Evolutionary conservation across 2,113 vertebrate genomes (phyloP).

Genomic region (Tamias sibiricus): DNA sequence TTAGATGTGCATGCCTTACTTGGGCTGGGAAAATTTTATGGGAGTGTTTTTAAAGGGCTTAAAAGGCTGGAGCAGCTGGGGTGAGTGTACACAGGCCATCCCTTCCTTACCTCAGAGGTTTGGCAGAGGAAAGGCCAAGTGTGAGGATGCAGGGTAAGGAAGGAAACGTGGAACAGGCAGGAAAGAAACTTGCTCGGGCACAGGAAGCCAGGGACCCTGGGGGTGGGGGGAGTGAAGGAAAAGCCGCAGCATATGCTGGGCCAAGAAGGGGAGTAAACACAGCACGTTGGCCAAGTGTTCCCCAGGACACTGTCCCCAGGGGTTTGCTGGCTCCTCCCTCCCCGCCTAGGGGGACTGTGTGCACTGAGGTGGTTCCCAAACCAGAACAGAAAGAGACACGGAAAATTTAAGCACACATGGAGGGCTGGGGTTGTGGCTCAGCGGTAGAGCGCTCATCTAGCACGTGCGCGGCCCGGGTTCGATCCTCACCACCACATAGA

Average conservation of each 20-base stretch:
- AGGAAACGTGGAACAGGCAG: conserved; percentile 48
- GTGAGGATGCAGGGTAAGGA: conserved; percentile 63
- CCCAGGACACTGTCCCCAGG: background rate
- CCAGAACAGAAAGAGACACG: background rate
- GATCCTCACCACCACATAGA: no score
- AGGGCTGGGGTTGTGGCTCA: no score
- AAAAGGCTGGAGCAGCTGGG: background rate
- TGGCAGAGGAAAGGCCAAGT: conserved; percentile 24
- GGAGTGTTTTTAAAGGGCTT: background rate
- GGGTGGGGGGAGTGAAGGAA: conserved; percentile 66
- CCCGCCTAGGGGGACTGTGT: background rate
- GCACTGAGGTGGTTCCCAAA: background rate
- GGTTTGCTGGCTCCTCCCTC: background rate
- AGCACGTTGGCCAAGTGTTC: conserved; percentile 6
- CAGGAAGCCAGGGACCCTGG: conserved; percentile 59
- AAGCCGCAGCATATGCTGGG: conserved; percentile 20
- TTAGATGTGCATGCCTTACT: background rate
- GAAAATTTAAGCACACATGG: no score
- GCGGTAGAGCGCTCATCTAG: no score
- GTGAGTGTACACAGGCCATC: conserved; percentile 6
- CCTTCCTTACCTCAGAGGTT: conserved; percentile 32
- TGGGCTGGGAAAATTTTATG: conserved; percentile 8
- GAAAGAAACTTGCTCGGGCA: conserved; percentile 37
- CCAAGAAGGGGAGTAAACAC: background rate
- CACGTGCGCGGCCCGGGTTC: no score